Conservation (phyloP, 1,140 invertebrate genomes). For the Drosophila funebris region DNA sequence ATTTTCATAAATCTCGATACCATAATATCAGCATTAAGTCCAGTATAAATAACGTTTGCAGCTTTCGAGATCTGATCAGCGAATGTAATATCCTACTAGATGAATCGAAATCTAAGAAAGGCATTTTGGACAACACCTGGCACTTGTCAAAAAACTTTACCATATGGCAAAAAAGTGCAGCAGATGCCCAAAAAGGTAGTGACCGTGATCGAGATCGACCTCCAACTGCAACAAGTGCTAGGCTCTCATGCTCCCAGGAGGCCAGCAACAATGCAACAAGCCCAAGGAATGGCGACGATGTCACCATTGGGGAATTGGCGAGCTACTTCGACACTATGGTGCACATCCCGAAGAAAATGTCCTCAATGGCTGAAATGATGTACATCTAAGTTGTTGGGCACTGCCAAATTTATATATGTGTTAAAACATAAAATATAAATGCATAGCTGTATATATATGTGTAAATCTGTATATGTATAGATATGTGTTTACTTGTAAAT, state of each 20-base stretch:
- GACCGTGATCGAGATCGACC: constrained; percentile 16
- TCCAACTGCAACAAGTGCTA: constrained; percentile 46
- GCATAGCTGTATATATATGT: neutral
- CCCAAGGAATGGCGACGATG: constrained; percentile 86
- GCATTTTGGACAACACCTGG: constrained; percentile 15
- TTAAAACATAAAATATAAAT: neutral
- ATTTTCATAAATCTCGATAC: constrained; percentile 21
- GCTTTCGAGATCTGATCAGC: constrained; percentile 66
- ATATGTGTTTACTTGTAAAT: constrained; percentile 9
- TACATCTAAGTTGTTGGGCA: constrained; percentile 88
- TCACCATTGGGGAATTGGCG: constrained; percentile 95
- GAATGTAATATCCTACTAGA: constrained; percentile 64
- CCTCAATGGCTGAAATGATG: constrained; percentile 98
- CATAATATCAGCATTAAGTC: constrained; percentile 21
- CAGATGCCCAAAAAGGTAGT: neutral
- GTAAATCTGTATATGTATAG: neutral
- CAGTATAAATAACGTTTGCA: constrained; percentile 30
- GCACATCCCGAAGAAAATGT: constrained; percentile 98
- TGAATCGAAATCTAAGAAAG: constrained; percentile 40
- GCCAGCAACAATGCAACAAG: constrained; percentile 85
- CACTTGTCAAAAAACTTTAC: constrained; percentile 47
- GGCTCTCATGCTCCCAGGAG: constrained; percentile 86
- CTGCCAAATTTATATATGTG: neutral
- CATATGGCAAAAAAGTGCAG: constrained; percentile 31
- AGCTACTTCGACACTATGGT: constrained; percentile 96